A percentile compares a stretch with the other conserved stretches of the same genome.
These are phyloP conservation scores for Macropus fuliginosus DNA, from an alignment of 2,797 vertebrate species.

Conservation along the genomic window DNA sequence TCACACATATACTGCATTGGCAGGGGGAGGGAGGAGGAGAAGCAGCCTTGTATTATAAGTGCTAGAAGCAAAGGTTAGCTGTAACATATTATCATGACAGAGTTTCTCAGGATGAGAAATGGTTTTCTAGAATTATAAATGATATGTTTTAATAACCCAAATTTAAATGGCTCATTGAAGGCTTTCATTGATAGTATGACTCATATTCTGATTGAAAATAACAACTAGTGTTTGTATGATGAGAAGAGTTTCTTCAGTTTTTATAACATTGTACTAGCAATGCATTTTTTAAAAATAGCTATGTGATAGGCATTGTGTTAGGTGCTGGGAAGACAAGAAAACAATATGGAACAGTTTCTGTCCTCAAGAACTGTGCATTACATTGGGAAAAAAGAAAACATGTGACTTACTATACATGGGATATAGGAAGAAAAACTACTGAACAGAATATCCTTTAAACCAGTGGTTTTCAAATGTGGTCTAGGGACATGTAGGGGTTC, in stretches of 20 bases:
- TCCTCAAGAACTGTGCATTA: not conserved
- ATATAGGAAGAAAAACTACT: slow-evolving; percentile 34
- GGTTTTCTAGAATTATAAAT: slow-evolving; percentile 37
- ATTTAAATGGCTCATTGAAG: slow-evolving; percentile 41
- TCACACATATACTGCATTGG: not conserved
- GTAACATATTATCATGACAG: not conserved
- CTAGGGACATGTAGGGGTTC: not conserved
- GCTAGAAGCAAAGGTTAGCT: not conserved
- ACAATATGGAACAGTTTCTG: not conserved
- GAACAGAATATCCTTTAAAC: not conserved
- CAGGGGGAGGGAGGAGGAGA: not conserved
- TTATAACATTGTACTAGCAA: slow-evolving; percentile 25
- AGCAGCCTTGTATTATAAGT: not conserved
- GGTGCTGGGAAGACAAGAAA: not conserved
- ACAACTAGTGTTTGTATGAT: slow-evolving; percentile 21
- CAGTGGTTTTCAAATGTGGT: not conserved
- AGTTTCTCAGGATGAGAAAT: not conserved
- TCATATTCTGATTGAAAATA: slow-evolving; percentile 46
- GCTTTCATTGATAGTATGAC: slow-evolving; percentile 44
- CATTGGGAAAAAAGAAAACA: not conserved
- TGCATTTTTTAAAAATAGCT: not conserved
- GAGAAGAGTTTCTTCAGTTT: not conserved
- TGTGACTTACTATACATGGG: slow-evolving; percentile 31
- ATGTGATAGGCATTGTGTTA: not conserved
- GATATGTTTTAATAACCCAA: slow-evolving; percentile 15